Conservation (phyloP, 2,113 vertebrate species). For the Nothoprocta pentlandii region DNA sequence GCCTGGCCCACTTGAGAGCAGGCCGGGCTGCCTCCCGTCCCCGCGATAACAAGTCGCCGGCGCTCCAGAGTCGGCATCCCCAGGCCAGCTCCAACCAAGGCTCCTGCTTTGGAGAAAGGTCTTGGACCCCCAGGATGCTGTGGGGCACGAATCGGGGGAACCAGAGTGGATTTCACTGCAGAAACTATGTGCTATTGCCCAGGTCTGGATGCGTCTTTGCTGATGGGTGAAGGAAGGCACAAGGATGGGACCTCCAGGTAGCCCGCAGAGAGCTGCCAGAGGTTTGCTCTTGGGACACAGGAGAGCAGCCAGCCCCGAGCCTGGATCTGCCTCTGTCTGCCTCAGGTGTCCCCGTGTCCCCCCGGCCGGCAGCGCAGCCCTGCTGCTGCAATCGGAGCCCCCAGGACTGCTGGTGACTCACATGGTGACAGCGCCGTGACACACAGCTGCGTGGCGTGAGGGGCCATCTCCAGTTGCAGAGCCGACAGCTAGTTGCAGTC, state of each 20-base stretch:
- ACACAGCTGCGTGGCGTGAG: neutral
- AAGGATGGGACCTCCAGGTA: neutral
- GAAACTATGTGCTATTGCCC: neutral
- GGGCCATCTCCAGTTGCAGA: neutral
- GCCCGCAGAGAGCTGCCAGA: neutral
- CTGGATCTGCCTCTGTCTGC: neutral
- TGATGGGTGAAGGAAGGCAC: neutral
- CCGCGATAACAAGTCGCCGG: slow-evolving; percentile 2
- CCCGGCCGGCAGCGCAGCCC: neutral
- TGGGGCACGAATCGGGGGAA: neutral
- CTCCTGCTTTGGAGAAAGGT: slow-evolving; percentile 8
- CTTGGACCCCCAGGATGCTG: neutral
- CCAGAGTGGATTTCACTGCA: neutral
- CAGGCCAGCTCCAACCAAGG: fast-evolving
- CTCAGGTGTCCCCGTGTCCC: neutral
- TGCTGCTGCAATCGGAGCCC: neutral
- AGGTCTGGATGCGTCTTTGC: neutral
- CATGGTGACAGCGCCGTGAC: slow-evolving; percentile 22
- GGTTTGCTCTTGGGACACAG: neutral
- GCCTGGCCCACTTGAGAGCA: slow-evolving; percentile 58
- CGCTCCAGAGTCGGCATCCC: neutral
- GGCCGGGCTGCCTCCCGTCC: slow-evolving; percentile 45
- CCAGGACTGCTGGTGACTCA: slow-evolving; percentile 37
- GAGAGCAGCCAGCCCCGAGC: neutral
- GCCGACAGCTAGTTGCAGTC: neutral